phyloP scores from a whole-genome alignment of 2,888 invertebrate genomes.

The Anagyrus pseudococci region DNA sequence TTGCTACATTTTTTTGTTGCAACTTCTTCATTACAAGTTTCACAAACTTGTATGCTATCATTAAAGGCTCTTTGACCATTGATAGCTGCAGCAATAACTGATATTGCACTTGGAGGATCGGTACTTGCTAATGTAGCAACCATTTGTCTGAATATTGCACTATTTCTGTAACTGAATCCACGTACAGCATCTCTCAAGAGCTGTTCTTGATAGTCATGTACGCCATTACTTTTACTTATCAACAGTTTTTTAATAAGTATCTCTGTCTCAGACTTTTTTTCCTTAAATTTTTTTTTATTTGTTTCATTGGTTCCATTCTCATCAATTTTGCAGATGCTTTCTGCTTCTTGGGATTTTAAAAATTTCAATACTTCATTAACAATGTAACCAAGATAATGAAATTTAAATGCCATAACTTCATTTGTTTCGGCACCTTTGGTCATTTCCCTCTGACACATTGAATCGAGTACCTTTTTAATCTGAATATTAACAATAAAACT shows the following conservation, averaged over 20 bases:
- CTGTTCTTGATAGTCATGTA: constrained; percentile 68
- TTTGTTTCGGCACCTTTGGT: constrained; percentile 82
- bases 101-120: constrained; percentile 74
- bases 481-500: constrained; percentile 33
- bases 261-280: constrained; percentile 71
- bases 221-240: constrained; percentile 75
- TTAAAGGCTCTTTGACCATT: constrained; percentile 88
- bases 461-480: constrained; percentile 77
- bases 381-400: constrained; percentile 81
- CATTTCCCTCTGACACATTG: constrained; percentile 88
- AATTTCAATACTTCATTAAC: constrained; percentile 76
- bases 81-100: constrained; percentile 79
- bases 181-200: constrained; percentile 86
- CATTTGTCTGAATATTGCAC: constrained; percentile 87
- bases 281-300: constrained; percentile 51
- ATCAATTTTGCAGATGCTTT: constrained; percentile 58
- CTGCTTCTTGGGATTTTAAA: constrained; percentile 71
- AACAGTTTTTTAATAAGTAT: constrained; percentile 77
- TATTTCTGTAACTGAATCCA: constrained; percentile 90
- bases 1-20: constrained; percentile 93
- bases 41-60: constrained; percentile 73
- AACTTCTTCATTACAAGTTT: constrained; percentile 87
- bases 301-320: constrained; percentile 53
- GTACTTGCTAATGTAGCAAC: constrained; percentile 78
- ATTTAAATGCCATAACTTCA: constrained; percentile 90